phyloP scores from a whole-genome alignment of 2,797 vertebrate species.

The Siniperca undulata region DNA sequence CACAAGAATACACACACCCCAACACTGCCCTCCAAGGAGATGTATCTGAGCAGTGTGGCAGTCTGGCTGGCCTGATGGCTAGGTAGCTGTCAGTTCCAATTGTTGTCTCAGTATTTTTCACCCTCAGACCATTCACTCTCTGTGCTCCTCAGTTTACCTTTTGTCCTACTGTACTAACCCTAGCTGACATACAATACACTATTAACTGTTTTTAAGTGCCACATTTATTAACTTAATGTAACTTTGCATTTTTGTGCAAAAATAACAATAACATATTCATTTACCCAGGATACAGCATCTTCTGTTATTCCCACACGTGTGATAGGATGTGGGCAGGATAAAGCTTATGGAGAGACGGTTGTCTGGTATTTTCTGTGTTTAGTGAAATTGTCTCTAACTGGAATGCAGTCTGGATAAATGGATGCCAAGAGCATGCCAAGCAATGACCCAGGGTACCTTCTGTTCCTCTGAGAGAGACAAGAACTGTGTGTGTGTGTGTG shows the following conservation, averaged over 20 bases:
- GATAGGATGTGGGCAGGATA: background rate
- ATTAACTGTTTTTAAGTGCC: background rate
- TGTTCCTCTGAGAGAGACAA: conserved; percentile 48
- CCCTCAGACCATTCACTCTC: conserved; percentile 1
- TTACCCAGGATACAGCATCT: background rate
- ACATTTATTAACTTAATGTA: conserved; percentile 2
- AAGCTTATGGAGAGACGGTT: background rate
- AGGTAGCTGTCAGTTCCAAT: conserved; percentile 50
- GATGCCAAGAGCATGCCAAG: conserved; percentile 29
- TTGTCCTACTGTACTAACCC: conserved; percentile 49
- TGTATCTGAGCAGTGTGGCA: conserved; percentile 38
- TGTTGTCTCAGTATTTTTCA: conserved; percentile 15
- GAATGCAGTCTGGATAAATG: conserved; percentile 28
- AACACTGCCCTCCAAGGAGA: conserved; percentile 42
- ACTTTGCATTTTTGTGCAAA: background rate
- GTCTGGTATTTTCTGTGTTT: conserved; percentile 15
- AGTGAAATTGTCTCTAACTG: conserved; percentile 17
- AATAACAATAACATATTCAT: background rate
- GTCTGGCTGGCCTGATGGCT: conserved; percentile 17
- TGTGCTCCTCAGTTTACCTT: conserved; percentile 25
- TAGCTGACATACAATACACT: conserved; percentile 2
- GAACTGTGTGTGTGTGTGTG: conserved; percentile 7
- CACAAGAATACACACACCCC: conserved; percentile 22
- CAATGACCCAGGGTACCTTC: conserved; percentile 21
- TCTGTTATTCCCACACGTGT: background rate